Percentiles rank a stretch among this genome's conserved stretches.
phyloP scores from a whole-genome alignment of 2,888 invertebrate species.

The Cremastobaeus sp. region DNA sequence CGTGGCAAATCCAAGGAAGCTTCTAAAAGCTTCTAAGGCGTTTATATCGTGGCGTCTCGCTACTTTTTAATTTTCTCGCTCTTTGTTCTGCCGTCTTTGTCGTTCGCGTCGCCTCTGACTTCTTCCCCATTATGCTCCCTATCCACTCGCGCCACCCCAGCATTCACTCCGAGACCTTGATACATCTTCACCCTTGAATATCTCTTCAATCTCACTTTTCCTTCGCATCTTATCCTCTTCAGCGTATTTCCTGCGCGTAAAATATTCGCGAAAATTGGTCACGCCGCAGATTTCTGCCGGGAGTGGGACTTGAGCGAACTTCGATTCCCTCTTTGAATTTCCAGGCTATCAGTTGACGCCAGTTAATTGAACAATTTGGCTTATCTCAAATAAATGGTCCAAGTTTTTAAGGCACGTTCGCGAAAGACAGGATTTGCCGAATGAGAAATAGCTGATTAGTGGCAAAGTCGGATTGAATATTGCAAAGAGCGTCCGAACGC shows the following conservation, averaged over 20 bases:
- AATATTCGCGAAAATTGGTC: slow-evolving; percentile 50
- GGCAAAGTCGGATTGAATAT: slow-evolving; percentile 11
- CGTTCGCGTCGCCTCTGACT: slow-evolving; percentile 31
- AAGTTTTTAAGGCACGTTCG: slow-evolving; percentile 30
- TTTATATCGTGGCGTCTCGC: slow-evolving; percentile 51
- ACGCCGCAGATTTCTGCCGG: slow-evolving; percentile 9
- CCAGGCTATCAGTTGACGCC: slow-evolving; percentile 34
- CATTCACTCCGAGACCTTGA: slow-evolving; percentile 56
- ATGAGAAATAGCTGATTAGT: slow-evolving; percentile 34
- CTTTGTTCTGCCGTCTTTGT: slow-evolving; percentile 59
- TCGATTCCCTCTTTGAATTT: slow-evolving; percentile 8
- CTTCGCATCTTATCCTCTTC: slow-evolving; percentile 37
- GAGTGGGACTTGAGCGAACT: slow-evolving; percentile 5
- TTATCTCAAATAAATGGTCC: slow-evolving; percentile 50
- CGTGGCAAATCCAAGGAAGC: slow-evolving; percentile 47
- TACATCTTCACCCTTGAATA: slow-evolving; percentile 58
- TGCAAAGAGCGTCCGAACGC: background rate
- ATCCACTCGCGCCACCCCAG: slow-evolving; percentile 47
- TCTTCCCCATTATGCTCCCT: slow-evolving; percentile 32
- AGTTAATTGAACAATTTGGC: slow-evolving; percentile 53
- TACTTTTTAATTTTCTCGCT: slow-evolving; percentile 60
- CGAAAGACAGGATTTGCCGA: slow-evolving; percentile 32
- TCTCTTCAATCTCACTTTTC: slow-evolving; percentile 58
- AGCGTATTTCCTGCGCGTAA: slow-evolving; percentile 43
- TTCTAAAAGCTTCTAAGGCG: slow-evolving; percentile 61